phyloP scores from a whole-genome alignment of 2,113 vertebrate genomes.

The Leptodactylus fuscus region DNA sequence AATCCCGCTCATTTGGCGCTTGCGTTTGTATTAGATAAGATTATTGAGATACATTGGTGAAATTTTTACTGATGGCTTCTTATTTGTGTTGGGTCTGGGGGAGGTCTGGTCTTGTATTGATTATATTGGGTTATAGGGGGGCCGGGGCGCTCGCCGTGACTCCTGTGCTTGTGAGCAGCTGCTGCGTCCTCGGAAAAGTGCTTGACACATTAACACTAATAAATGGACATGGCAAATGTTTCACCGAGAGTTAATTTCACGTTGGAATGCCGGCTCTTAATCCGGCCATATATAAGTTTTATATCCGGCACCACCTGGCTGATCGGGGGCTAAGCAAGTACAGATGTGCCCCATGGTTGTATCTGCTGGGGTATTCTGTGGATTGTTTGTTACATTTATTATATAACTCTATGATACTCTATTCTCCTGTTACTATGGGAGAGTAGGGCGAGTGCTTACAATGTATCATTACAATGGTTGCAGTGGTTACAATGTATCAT shows the following conservation, averaged over 20 bases:
- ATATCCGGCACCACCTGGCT: not conserved
- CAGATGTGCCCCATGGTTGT: not conserved
- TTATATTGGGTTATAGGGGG: conserved; percentile 31
- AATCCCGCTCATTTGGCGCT: not conserved
- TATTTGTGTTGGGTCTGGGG: not conserved
- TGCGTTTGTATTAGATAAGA: conserved; percentile 35
- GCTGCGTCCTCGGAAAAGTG: conserved; percentile 28
- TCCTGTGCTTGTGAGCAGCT: conserved; percentile 18
- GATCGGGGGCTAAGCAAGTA: not conserved
- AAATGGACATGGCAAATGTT: conserved; percentile 40
- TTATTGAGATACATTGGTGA: not conserved
- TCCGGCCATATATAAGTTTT: conserved; percentile 12
- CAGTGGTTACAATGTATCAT: too few relatives aligned
- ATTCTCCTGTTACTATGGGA: not conserved
- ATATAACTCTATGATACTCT: not conserved
- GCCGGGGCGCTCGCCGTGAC: conserved; percentile 2
- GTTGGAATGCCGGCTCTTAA: not conserved
- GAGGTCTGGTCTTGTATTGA: not conserved
- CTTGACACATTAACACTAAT: conserved; percentile 53
- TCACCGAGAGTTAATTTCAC: conserved; percentile 18
- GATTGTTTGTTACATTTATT: not conserved
- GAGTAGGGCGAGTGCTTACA: not conserved
- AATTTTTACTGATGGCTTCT: not conserved
- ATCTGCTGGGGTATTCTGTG: not conserved
- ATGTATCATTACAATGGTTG: not conserved